Evolutionary conservation across 2,113 vertebrate species (phyloP).

Genomic region (Psammodynastes pulverulentus): DNA sequence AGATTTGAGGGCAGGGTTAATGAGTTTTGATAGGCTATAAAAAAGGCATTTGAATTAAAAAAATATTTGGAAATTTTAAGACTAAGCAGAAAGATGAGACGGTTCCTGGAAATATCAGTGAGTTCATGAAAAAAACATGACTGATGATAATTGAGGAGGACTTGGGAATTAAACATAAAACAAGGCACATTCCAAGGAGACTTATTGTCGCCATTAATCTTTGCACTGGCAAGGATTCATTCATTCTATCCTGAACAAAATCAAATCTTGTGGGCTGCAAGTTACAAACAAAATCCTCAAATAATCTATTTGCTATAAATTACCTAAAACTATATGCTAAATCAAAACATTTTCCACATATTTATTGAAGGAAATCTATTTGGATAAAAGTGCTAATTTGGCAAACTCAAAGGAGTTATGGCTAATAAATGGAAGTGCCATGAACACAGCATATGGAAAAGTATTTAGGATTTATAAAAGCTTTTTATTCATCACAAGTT

Average conservation of each 20-base stretch:
- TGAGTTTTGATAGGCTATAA: neutral
- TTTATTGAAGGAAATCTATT: neutral
- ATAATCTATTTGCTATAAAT: neutral
- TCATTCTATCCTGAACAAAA: neutral
- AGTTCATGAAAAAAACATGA: neutral
- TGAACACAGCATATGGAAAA: neutral
- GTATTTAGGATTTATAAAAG: neutral
- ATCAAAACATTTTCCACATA: neutral
- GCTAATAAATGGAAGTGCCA: neutral
- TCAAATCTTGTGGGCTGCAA: neutral
- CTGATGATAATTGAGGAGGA: neutral
- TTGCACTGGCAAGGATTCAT: neutral
- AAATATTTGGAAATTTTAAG: neutral
- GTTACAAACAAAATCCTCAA: neutral
- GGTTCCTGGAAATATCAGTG: neutral
- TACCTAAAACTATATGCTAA: neutral
- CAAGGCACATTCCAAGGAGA: neutral
- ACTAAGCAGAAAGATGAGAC: neutral
- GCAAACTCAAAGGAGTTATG: neutral
- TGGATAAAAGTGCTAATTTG: neutral
- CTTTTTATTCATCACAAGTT: neutral
- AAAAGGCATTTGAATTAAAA: neutral
- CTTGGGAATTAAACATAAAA: neutral
- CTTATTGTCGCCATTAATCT: neutral
- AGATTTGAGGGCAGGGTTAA: neutral